Percentiles rank a stretch among this genome's conserved stretches.
Conservation (phyloP, 2,113 vertebrate genomes). For the Tragelaphus scriptus region DNA sequence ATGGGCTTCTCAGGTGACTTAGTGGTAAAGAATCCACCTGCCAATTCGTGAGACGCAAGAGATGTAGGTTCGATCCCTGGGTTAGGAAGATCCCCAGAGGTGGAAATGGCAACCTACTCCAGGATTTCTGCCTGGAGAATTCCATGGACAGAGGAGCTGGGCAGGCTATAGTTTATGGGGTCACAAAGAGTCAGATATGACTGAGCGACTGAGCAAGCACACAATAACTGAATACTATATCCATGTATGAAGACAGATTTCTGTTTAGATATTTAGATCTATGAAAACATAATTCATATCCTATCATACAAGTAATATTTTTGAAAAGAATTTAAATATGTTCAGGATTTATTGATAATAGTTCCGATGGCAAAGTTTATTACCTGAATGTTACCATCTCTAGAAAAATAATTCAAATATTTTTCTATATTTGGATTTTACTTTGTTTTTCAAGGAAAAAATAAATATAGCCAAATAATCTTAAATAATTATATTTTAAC, state of each 20-base stretch:
- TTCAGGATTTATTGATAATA: background rate
- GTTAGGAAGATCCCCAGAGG: background rate
- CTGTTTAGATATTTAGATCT: background rate
- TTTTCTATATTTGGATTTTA: background rate
- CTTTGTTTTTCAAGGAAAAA: background rate
- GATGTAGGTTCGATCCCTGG: background rate
- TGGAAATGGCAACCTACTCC: background rate
- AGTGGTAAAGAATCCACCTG: background rate
- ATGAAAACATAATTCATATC: background rate
- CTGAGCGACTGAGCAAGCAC: background rate
- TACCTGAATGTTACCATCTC: background rate
- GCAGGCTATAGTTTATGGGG: background rate
- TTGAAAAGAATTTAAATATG: background rate
- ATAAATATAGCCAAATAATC: background rate
- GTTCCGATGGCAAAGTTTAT: background rate
- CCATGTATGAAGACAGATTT: background rate
- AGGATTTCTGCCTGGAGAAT: background rate
- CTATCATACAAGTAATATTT: background rate
- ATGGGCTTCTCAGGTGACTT: background rate
- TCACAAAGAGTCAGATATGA: background rate
- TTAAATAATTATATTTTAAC: background rate
- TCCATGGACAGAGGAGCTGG: background rate
- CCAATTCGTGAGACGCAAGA: background rate
- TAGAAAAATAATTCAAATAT: background rate
- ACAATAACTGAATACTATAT: background rate